Base-by-base conservation (phyloP, 2,888 invertebrate species). In the Eilema depressum region DNA sequence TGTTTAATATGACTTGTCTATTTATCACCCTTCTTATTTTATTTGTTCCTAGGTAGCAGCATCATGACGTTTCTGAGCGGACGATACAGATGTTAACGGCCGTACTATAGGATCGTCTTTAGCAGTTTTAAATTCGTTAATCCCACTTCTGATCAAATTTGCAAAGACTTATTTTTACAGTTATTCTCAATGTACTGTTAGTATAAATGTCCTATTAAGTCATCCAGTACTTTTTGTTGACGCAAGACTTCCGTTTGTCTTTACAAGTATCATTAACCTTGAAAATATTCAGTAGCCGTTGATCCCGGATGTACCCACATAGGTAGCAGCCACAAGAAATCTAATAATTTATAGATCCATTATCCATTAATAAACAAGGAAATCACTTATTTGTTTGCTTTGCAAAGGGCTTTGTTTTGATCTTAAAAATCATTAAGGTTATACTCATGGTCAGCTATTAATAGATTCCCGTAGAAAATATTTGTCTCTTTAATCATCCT, bases 211-310 rank as follows among this genome's bases (percentile, higher is more conserved):
- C 53, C 20, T 53, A 53, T 53, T n/a, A n/a, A n/a, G 20, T n/a
- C 20, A n/a, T 8, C 20, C 47, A 20, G 20, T 47, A 20, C 20
- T 53, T 53, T 53, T 53, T 53, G 53, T 53, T 53, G n/a, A 53
- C 20, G 53, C 10, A 53, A n/a, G 53, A 53, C n/a, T 53, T 53
- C 53, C 37, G 28, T 41, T 57, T 57, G 25, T 26, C 28, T 56
- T 3, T n/a, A 41, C n/a, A 68, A 63, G 33, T 17, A 37, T 14
- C 30, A 62, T 62, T 62, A 14, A 68, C 62, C 33, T 68, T 68
- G 26, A 63, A 62, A 53, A 17, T 30, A 37, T 68, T 56, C 20
- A 25, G 26, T 41, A 63, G 62, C 37, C 26, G 26, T 63, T 41
- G 63, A 41, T 41, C 63, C 63, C 63, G 63, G 63, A 63, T 63